A percentile compares a stretch with the other conserved stretches of the same genome.
These are phyloP conservation scores for Macrobrachium rosenbergii DNA, from an alignment of 1,140 invertebrate species.

Conservation along the genomic window DNA sequence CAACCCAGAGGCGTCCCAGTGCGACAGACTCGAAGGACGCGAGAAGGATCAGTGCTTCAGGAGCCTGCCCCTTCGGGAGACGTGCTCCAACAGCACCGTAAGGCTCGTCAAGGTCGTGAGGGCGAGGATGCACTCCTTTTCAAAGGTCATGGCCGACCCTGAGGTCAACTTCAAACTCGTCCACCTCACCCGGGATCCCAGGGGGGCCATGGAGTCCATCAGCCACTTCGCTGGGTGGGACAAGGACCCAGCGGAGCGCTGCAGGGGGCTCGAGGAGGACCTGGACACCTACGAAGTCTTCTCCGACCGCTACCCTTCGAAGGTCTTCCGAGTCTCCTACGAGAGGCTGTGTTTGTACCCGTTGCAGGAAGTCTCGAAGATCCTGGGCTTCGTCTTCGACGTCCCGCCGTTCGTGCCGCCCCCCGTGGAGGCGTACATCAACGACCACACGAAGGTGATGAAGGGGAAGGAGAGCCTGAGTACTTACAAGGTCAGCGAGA, in stretches of 20 bases:
- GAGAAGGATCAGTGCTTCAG: neutral
- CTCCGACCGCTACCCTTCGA: slow-evolving; percentile 10
- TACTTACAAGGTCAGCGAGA: slow-evolving; percentile 31
- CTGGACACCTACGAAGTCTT: neutral
- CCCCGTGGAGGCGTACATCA: neutral
- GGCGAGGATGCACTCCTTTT: slow-evolving; percentile 8
- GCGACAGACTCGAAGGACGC: neutral
- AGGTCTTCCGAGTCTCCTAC: slow-evolving; percentile 27
- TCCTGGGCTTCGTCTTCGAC: slow-evolving; percentile 29
- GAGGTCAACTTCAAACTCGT: slow-evolving; percentile 43
- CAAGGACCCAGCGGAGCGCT: slow-evolving; percentile 9
- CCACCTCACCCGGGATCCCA: slow-evolving; percentile 39
- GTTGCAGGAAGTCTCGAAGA: neutral
- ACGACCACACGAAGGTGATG: slow-evolving; percentile 6
- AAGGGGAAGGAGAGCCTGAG: neutral
- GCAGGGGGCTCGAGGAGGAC: slow-evolving; percentile 26
- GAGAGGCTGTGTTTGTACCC: slow-evolving; percentile 36
- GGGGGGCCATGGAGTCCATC: slow-evolving; percentile 41
- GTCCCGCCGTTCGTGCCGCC: neutral
- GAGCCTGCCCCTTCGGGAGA: neutral
- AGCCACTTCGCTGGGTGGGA: slow-evolving; percentile 13
- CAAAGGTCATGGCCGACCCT: neutral
- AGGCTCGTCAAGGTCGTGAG: slow-evolving; percentile 35
- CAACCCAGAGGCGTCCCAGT: neutral
- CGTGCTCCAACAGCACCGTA: slow-evolving; percentile 4